Percentiles rank a stretch among this genome's conserved stretches.
Evolutionary conservation across 2,888 invertebrate species (phyloP).

Genomic region (Hermaeophaga mercurialis): DNA sequence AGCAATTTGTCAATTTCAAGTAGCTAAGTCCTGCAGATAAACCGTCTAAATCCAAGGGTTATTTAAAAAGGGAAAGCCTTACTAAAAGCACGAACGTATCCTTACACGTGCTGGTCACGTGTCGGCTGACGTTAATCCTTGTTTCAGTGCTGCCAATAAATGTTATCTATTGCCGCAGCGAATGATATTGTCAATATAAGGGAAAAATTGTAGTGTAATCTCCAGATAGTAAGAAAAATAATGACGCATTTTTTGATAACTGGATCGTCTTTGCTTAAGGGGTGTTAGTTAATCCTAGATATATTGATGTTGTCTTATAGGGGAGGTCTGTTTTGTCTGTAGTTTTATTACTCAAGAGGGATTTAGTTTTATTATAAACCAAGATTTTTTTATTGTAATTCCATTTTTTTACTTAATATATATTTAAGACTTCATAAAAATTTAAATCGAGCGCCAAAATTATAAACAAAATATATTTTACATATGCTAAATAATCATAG

Average conservation of each 20-base stretch:
- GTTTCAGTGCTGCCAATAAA: conserved; percentile 28
- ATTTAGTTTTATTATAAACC: too few species aligned
- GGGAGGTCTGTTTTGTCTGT: too few species aligned
- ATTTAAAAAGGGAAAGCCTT: conserved; percentile 26
- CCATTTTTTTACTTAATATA: too few species aligned
- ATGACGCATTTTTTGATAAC: conserved; percentile 12
- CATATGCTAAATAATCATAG: too few species aligned
- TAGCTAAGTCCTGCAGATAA: conserved; percentile 33
- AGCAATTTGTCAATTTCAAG: conserved; percentile 40
- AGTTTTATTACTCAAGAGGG: too few species aligned
- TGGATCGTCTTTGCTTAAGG: too few species aligned
- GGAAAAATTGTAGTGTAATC: neutral
- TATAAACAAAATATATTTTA: too few species aligned
- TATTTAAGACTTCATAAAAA: too few species aligned
- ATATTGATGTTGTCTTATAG: too few species aligned
- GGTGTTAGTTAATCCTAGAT: too few species aligned
- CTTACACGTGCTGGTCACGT: conserved; percentile 37
- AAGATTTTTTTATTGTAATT: too few species aligned
- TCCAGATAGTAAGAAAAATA: neutral
- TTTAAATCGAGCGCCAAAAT: too few species aligned
- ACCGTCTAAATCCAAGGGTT: conserved; percentile 26
- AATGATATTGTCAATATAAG: neutral
- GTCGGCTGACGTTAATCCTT: conserved; percentile 28
- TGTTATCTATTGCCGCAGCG: conserved; percentile 15
- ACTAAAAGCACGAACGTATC: conserved; percentile 26